These are phyloP conservation scores for Drosophila stalkeri DNA, from an alignment of 2,888 invertebrate genomes.

Conservation along the genomic window DNA sequence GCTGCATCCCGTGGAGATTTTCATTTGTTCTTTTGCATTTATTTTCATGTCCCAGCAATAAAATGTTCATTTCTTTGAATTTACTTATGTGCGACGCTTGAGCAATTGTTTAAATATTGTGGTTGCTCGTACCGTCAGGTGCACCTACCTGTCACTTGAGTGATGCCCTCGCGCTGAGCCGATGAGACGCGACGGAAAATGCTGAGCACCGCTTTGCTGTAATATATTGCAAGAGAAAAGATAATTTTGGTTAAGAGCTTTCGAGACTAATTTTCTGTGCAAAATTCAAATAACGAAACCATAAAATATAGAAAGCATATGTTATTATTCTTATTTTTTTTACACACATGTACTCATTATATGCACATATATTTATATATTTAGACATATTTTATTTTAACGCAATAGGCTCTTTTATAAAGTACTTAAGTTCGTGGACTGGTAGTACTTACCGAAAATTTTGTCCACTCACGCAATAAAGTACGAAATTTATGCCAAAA, in stretches of 20 bases:
- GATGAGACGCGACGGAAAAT: conserved; percentile 83
- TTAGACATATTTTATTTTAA: too few species aligned
- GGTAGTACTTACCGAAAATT: conserved; percentile 88
- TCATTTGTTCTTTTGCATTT: conserved; percentile 3
- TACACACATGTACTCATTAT: background rate
- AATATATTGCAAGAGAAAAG: conserved; percentile 12
- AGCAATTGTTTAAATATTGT: conserved; percentile 17
- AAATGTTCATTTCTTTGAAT: conserved; percentile 26
- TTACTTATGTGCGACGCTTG: background rate
- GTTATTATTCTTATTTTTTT: background rate
- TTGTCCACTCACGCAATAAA: conserved; percentile 93
- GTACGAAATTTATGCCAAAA: conserved; percentile 93
- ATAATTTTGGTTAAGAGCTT: conserved; percentile 23
- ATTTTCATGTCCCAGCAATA: conserved; percentile 1
- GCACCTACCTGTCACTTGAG: conserved; percentile 85
- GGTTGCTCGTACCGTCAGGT: background rate
- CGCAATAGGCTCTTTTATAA: background rate
- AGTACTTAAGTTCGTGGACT: background rate
- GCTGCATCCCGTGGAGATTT: background rate
- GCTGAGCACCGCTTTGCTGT: conserved; percentile 84
- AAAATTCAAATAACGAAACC: conserved; percentile 1
- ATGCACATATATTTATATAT: too few species aligned
- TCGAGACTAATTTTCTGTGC: background rate
- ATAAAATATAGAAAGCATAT: conserved; percentile 6
- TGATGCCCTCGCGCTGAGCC: conserved; percentile 82